Percentiles rank a stretch among this genome's conserved stretches.
phyloP scores from a whole-genome alignment of 2,113 vertebrate genomes.

The Nyctereutes procyonoides region DNA sequence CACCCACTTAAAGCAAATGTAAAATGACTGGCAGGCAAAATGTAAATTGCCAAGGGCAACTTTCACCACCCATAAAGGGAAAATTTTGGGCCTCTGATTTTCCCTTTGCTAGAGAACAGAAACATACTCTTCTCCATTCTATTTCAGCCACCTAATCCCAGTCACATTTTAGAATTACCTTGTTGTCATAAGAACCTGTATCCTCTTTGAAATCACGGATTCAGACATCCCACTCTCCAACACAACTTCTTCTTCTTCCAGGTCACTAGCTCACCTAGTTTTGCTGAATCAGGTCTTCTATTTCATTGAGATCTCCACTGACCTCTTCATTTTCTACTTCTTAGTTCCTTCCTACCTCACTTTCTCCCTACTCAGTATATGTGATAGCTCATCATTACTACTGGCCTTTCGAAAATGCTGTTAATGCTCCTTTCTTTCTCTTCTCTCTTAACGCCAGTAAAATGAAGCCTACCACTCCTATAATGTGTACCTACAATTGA shows the following conservation, averaged over 20 bases:
- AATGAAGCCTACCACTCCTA: neutral
- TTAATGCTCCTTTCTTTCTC: neutral
- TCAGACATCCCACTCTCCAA: neutral
- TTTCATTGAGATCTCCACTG: neutral
- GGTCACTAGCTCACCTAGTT: neutral
- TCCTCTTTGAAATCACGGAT: neutral
- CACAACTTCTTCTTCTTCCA: neutral
- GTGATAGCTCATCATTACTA: neutral
- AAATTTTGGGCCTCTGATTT: neutral
- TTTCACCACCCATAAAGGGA: neutral
- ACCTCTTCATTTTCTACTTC: neutral
- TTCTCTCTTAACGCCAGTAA: neutral
- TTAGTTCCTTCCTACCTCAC: neutral
- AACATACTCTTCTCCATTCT: neutral
- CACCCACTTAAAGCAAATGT: neutral
- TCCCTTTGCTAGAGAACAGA: neutral
- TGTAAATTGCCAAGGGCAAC: neutral
- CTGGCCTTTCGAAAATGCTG: neutral
- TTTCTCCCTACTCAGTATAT: slow-evolving; percentile 21
- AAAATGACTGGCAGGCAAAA: slow-evolving; percentile 42
- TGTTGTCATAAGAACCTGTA: neutral
- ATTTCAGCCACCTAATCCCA: neutral
- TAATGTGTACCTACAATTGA: neutral
- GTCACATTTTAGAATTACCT: neutral
- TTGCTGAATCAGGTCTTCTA: neutral